Base-by-base conservation (phyloP, 2,888 invertebrate genomes). In the Mellilla xanthometata region DNA sequence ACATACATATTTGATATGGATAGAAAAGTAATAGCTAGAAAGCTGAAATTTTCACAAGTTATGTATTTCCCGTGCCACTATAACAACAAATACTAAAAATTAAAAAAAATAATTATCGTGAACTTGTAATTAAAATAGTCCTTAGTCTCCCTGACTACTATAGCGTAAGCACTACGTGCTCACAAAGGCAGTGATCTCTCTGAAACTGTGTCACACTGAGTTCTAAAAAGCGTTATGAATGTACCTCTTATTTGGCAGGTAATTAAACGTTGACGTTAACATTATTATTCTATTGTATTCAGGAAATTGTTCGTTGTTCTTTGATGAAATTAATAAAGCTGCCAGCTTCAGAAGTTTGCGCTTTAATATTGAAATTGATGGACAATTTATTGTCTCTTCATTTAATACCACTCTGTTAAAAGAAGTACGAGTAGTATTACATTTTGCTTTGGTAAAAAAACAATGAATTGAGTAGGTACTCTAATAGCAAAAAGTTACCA, bases 111-210 rank as follows among this genome's bases (percentile, higher is more conserved):
- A n/a, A n/a, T n/a, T 19, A 19, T 5, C 3, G 15, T 5, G 0
- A 0, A 19, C 15, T 19, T 19, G 3, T 19, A 6, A 19, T 6
- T 19, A 19, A 3, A 19, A 6, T 19, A 3, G 3, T 3, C 6
- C 15, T 24, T 5, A 24, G n/a, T 24, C 24, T 24, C 24, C 24
- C 8, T 3, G 7, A 24, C 24, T 24, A 24, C 48, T 54, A 48
- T 43, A 36, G 38, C 44, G 32, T 47, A 58, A 60, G 58, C 55
- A 35, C 32, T 42, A 34, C 39, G 40, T 32, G 42, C 36, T 34
- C 41, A 45, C 52, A 49, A 49, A 47, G 39, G 15, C 30, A 12
- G 9, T 9, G 31, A 30, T 24, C 35, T 45, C 43, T 52, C 47
- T 54, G 49, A 49, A 36, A 39, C 39, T 39, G 35, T 41, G 42